These are phyloP conservation scores for Liodrosophila aerea DNA, from an alignment of 2,888 invertebrate species.

Conservation along the genomic window DNA sequence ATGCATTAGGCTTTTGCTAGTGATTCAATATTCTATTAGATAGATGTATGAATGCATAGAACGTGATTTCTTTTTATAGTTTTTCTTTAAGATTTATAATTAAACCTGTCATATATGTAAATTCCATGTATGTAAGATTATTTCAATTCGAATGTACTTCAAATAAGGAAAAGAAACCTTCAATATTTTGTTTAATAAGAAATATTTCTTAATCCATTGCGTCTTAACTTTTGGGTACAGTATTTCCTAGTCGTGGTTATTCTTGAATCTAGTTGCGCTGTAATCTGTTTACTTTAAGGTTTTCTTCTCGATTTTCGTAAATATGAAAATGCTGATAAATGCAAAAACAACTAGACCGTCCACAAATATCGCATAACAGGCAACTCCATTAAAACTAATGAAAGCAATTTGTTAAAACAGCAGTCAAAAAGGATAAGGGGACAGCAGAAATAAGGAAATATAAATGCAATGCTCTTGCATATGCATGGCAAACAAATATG, in stretches of 20 bases:
- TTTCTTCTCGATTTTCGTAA: constrained; percentile 23
- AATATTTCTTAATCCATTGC: no score
- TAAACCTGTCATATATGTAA: no score
- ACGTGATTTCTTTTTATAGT: no score
- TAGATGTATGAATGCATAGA: no score
- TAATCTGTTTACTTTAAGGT: not conserved
- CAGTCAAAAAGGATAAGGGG: constrained; percentile 15
- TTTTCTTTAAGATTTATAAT: no score
- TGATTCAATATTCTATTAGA: no score
- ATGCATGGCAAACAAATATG: constrained; percentile 53
- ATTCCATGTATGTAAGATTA: no score
- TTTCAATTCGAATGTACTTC: no score
- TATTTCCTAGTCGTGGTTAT: not conserved
- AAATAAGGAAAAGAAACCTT: no score
- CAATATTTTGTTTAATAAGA: no score
- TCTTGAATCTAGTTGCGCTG: not conserved
- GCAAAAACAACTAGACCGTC: constrained; percentile 27
- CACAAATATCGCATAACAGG: constrained; percentile 34
- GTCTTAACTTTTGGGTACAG: not conserved
- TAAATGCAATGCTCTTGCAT: constrained; percentile 41
- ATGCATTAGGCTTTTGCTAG: no score
- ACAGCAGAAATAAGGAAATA: constrained; percentile 7
- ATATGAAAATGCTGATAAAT: constrained; percentile 36
- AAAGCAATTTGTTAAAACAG: constrained; percentile 63
- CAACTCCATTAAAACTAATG: constrained; percentile 68